Conservation (phyloP, 2,888 invertebrate genomes). For the Pollenia labialis region DNA sequence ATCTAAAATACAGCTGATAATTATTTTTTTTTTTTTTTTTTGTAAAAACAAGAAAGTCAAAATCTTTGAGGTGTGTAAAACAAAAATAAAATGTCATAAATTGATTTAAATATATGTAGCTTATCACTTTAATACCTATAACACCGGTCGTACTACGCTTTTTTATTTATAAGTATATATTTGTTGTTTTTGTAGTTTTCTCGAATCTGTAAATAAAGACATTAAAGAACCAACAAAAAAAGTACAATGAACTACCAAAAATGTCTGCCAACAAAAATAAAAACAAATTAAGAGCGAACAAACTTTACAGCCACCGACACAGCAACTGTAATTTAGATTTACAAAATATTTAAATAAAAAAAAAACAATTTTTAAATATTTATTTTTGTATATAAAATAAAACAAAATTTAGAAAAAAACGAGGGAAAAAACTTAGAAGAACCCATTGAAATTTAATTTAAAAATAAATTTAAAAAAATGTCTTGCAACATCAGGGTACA, state of each 20-base stretch:
- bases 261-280: slow-evolving; percentile 53
- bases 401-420: slow-evolving; percentile 11
- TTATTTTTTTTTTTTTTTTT: too few relatives aligned
- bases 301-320: slow-evolving; percentile 32
- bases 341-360: slow-evolving; percentile 56
- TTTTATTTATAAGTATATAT: background rate
- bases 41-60: background rate
- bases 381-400: slow-evolving; percentile 39
- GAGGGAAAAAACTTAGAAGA: slow-evolving; percentile 11
- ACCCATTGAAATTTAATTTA: slow-evolving; percentile 56
- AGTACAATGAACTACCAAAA: slow-evolving; percentile 68
- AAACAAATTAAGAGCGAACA: slow-evolving; percentile 7
- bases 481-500: slow-evolving; percentile 38
- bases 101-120: background rate
- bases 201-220: slow-evolving; percentile 8
- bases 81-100: too few relatives aligned
- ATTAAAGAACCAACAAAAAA: slow-evolving; percentile 38
- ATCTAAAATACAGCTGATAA: too few relatives aligned
- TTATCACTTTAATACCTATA: slow-evolving; percentile 9
- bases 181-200: background rate
- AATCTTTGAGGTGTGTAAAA: background rate
- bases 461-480: slow-evolving; percentile 52
- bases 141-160: background rate
- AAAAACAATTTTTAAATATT: slow-evolving; percentile 1
- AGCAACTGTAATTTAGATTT: slow-evolving; percentile 52